Percentiles rank a stretch among this genome's conserved stretches.
phyloP scores from a whole-genome alignment of 2,113 vertebrate genomes.

The Scalopus aquaticus region DNA sequence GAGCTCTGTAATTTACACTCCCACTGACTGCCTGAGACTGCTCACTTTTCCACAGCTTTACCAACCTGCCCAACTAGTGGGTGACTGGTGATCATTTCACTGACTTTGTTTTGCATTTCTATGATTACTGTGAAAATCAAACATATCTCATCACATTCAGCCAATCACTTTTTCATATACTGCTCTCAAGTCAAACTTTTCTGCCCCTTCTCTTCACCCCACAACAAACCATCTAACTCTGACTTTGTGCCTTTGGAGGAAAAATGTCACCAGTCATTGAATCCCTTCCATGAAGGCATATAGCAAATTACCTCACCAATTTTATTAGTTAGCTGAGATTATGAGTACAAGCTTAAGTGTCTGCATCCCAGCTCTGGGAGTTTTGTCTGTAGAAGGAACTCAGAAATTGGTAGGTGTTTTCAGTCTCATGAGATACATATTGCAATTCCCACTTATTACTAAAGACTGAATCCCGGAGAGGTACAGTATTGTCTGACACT shows the following conservation, averaged over 20 bases:
- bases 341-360: background rate
- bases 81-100: background rate
- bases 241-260: no score
- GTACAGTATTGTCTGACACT: background rate
- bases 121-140: background rate
- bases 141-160: background rate
- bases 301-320: background rate
- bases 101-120: slow-evolving; percentile 4
- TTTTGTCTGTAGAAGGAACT: background rate
- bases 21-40: background rate
- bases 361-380: background rate
- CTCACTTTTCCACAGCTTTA: background rate
- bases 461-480: background rate
- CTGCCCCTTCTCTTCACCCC: background rate
- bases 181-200: background rate
- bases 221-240: background rate
- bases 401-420: background rate
- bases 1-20: background rate
- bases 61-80: background rate
- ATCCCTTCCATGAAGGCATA: background rate
- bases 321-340: background rate
- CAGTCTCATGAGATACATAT: background rate
- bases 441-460: background rate
- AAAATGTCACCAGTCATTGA: background rate
- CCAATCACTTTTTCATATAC: background rate